These are phyloP conservation scores for Pseudococcus viburni DNA, from an alignment of 2,888 invertebrate species.

Conservation along the genomic window DNA sequence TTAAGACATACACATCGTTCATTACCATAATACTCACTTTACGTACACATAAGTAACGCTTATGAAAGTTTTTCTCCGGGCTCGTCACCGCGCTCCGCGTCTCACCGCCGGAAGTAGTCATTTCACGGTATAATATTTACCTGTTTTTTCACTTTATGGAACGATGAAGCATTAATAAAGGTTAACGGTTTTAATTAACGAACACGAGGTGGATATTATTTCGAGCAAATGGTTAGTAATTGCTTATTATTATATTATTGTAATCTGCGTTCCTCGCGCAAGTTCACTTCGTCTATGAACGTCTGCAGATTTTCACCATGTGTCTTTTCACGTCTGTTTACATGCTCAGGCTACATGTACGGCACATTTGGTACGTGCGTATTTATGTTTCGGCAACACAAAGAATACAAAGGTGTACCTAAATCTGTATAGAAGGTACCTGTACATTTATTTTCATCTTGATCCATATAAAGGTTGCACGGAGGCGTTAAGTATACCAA, in stretches of 20 bases:
- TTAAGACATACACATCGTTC: background rate
- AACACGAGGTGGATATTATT: slow-evolving; percentile 39
- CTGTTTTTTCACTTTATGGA: slow-evolving; percentile 47
- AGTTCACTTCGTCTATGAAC: background rate
- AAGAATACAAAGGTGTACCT: background rate
- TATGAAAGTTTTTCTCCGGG: background rate
- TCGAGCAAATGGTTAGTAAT: slow-evolving; percentile 30
- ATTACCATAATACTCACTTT: background rate
- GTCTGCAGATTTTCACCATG: background rate
- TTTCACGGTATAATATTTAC: slow-evolving; percentile 4
- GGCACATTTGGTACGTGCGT: background rate
- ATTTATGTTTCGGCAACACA: background rate
- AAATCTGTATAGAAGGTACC: background rate
- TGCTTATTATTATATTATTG: background rate
- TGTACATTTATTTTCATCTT: background rate
- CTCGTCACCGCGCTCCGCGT: background rate
- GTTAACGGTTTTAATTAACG: slow-evolving; percentile 50
- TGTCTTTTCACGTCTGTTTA: background rate
- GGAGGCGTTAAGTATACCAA: slow-evolving; percentile 14
- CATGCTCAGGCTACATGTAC: background rate
- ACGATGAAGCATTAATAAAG: slow-evolving; percentile 53
- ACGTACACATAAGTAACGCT: background rate
- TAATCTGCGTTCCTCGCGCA: background rate
- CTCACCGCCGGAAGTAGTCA: slow-evolving; percentile 15
- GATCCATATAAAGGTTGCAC: slow-evolving; percentile 13